phyloP scores from a whole-genome alignment of 2,113 vertebrate genomes.

The Nipponia nippon region DNA sequence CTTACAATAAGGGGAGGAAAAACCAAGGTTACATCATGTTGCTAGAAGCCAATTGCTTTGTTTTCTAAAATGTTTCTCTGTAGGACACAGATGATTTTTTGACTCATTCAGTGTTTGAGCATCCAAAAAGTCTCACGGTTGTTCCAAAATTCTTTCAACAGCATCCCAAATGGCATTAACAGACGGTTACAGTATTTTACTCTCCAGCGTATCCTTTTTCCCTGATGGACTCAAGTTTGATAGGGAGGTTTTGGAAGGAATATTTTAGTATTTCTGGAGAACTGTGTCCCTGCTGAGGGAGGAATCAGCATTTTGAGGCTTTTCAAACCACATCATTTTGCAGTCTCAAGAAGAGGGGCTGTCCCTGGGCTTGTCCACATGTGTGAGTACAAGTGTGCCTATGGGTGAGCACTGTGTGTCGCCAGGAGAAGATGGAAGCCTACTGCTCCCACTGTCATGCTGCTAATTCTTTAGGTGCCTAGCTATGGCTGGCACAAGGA shows the following conservation, averaged over 20 bases:
- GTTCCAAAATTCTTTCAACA: slow-evolving; percentile 66
- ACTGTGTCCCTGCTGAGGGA: neutral
- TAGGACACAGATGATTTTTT: slow-evolving; percentile 61
- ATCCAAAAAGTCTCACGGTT: slow-evolving; percentile 45
- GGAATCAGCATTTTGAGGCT: neutral
- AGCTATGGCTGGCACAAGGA: neutral
- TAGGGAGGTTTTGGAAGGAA: neutral
- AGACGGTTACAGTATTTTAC: slow-evolving; percentile 43
- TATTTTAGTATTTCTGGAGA: slow-evolving; percentile 19
- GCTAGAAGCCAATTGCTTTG: slow-evolving; percentile 57
- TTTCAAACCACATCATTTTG: neutral
- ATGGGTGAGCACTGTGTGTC: neutral
- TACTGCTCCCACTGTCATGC: neutral
- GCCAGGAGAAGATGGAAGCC: neutral
- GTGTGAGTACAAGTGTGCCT: neutral
- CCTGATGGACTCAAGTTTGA: neutral
- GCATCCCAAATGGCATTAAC: slow-evolving; percentile 54
- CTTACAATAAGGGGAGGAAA: slow-evolving; percentile 60
- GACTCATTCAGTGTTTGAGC: slow-evolving; percentile 49
- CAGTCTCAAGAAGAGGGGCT: neutral
- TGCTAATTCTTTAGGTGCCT: neutral
- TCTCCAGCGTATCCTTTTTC: slow-evolving; percentile 15
- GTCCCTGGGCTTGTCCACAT: neutral
- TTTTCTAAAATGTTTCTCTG: slow-evolving; percentile 56
- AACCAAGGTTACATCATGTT: slow-evolving; percentile 64